phyloP scores from a whole-genome alignment of 2,113 vertebrate genomes.

The Turdus rufiventris region DNA sequence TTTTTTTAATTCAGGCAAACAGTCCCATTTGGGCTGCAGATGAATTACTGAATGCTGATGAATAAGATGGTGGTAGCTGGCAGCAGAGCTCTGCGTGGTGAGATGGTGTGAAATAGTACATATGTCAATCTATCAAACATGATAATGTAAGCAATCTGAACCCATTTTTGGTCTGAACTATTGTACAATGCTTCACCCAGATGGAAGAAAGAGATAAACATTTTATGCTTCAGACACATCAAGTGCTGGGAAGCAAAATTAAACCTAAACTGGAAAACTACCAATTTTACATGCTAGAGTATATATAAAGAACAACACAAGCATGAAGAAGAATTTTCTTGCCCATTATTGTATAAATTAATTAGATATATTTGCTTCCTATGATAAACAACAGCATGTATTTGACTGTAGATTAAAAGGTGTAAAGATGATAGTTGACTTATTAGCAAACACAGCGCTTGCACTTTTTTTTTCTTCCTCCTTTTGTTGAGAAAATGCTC shows the following conservation, averaged over 20 bases:
- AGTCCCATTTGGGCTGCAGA: constrained; percentile 39
- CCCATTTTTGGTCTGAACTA: constrained; percentile 57
- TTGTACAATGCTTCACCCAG: constrained; percentile 12
- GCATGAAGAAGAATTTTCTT: neutral
- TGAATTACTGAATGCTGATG: constrained; percentile 50
- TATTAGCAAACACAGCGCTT: constrained; percentile 32
- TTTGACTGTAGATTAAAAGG: constrained; percentile 42
- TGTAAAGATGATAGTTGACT: constrained; percentile 13
- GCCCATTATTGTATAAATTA: constrained; percentile 34
- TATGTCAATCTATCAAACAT: constrained; percentile 69
- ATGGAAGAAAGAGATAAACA: constrained; percentile 43
- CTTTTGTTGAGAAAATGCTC: neutral
- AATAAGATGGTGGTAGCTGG: constrained; percentile 64
- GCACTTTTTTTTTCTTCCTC: neutral
- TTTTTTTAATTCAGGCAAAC: neutral
- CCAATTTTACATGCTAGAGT: constrained; percentile 31
- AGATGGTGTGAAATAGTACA: constrained; percentile 62
- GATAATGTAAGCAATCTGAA: constrained; percentile 63
- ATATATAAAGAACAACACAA: constrained; percentile 44
- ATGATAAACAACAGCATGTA: constrained; percentile 49
- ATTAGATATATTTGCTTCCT: constrained; percentile 30
- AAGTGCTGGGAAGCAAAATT: constrained; percentile 53
- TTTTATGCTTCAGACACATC: constrained; percentile 8
- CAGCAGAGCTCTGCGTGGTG: constrained; percentile 56
- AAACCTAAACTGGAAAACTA: constrained; percentile 64